Conservation (phyloP, 2,888 invertebrate genomes). For the Serrognathus titanus region DNA sequence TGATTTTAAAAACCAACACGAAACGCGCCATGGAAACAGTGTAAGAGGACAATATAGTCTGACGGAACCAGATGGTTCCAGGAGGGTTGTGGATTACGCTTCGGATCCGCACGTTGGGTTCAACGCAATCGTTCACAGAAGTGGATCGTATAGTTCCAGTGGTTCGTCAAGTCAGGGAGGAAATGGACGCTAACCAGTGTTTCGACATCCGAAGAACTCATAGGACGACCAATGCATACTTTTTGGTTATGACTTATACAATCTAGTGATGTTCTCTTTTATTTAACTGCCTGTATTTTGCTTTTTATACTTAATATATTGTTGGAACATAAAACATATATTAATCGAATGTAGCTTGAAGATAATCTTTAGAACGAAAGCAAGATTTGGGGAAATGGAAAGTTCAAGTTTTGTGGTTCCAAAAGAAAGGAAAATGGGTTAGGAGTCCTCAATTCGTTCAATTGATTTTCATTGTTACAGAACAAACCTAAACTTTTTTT, state of each 20-base stretch:
- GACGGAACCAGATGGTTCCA: slow-evolving; percentile 43
- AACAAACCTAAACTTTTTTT: too few relatives aligned
- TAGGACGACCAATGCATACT: slow-evolving; percentile 15
- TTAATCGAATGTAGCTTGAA: too few relatives aligned
- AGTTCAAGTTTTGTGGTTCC: too few relatives aligned
- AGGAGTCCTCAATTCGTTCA: too few relatives aligned
- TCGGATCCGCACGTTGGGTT: slow-evolving; percentile 43
- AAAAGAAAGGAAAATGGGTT: too few relatives aligned
- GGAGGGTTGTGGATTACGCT: slow-evolving; percentile 42
- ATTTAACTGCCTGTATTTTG: slow-evolving; percentile 16
- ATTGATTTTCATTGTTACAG: too few relatives aligned
- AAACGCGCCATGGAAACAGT: slow-evolving; percentile 41
- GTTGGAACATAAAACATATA: neutral
- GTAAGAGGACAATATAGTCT: slow-evolving; percentile 45
- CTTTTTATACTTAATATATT: slow-evolving; percentile 9
- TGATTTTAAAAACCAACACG: slow-evolving; percentile 45
- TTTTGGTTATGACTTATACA: slow-evolving; percentile 2
- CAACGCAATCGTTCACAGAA: slow-evolving; percentile 43
- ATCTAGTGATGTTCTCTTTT: slow-evolving; percentile 7
- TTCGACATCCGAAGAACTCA: neutral
- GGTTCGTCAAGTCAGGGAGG: neutral
- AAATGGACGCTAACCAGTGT: neutral
- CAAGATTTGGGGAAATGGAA: too few relatives aligned
- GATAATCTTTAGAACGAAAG: too few relatives aligned
- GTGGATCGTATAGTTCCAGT: slow-evolving; percentile 21